These are phyloP conservation scores for Saccostrea cuccullata DNA, from an alignment of 1,140 invertebrate species.

Conservation along the genomic window DNA sequence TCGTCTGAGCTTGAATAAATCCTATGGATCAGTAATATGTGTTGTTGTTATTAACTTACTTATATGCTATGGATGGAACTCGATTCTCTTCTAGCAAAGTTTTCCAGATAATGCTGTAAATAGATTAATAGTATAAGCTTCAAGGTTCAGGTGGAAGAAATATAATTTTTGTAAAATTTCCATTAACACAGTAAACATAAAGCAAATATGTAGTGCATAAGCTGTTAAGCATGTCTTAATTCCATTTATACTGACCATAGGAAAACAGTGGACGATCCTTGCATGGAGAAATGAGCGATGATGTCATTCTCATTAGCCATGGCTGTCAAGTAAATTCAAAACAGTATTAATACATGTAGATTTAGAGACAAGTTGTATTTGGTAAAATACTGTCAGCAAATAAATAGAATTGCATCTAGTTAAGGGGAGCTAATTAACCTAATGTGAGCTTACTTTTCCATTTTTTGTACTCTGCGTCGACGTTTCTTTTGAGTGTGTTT, in stretches of 20 bases:
- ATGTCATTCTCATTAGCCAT: conserved; percentile 98
- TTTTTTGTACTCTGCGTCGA: conserved; percentile 89
- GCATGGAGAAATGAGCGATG: conserved; percentile 95
- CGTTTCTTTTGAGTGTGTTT: conserved; percentile 84
- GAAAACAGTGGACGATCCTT: conserved; percentile 91
- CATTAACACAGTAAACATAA: too few relatives aligned
- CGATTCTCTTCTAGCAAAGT: conserved; percentile 96
- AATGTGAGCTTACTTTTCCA: conserved; percentile 85
- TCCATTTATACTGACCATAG: conserved; percentile 73
- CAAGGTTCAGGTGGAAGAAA: too few relatives aligned
- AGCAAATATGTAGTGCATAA: neutral
- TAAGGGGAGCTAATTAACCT: neutral
- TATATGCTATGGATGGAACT: conserved; percentile 95
- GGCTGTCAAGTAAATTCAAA: conserved; percentile 72
- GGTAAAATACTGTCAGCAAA: too few relatives aligned
- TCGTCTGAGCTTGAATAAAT: too few relatives aligned
- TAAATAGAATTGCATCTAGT: too few relatives aligned
- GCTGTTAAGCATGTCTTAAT: neutral
- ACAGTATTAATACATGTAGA: too few relatives aligned
- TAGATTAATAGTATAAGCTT: conserved; percentile 31
- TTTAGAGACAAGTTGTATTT: too few relatives aligned
- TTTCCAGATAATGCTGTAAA: conserved; percentile 92
- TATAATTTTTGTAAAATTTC: too few relatives aligned
- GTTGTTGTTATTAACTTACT: conserved; percentile 82
- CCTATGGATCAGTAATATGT: too few relatives aligned